Evolutionary conservation across 2,888 invertebrate species (phyloP).

Genomic region (Sisyra terminalis): DNA sequence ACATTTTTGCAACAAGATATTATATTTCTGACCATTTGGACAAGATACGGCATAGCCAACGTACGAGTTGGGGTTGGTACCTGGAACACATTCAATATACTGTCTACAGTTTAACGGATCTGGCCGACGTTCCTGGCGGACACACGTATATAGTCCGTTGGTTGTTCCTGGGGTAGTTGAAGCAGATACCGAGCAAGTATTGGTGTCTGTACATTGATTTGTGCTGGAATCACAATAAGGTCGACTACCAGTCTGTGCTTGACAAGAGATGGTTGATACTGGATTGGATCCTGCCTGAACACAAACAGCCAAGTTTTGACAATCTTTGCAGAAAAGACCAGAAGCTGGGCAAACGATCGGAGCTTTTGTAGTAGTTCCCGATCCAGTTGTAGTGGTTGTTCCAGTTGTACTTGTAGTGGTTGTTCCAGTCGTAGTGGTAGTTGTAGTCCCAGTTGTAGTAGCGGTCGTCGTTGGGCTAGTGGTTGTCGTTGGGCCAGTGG

Average conservation of each 20-base stretch:
- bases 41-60: background rate
- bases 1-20: constrained; percentile 1
- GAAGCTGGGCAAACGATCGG: no score
- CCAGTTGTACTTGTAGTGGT: no score
- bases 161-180: background rate
- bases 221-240: constrained; percentile 7
- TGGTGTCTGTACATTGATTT: constrained; percentile 4
- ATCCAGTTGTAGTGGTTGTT: no score
- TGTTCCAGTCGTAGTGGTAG: no score
- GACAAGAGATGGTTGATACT: constrained; percentile 6
- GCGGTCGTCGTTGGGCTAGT: no score
- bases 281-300: background rate
- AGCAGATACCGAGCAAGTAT: constrained; percentile 1
- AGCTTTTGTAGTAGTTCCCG: no score
- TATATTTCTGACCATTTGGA: constrained; percentile 4
- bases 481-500: no score
- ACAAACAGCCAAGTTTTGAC: no score
- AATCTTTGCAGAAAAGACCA: no score
- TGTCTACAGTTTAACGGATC: constrained; percentile 9
- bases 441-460: no score
- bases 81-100: constrained; percentile 6
- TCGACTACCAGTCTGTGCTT: constrained; percentile 5
- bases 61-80: background rate
- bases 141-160: background rate
- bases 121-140: constrained; percentile 7